Evolutionary conservation across 1,140 invertebrate species (phyloP), one percentile per base, ranked within the genome.

Genomic region (Drosophila cardini): DNA sequence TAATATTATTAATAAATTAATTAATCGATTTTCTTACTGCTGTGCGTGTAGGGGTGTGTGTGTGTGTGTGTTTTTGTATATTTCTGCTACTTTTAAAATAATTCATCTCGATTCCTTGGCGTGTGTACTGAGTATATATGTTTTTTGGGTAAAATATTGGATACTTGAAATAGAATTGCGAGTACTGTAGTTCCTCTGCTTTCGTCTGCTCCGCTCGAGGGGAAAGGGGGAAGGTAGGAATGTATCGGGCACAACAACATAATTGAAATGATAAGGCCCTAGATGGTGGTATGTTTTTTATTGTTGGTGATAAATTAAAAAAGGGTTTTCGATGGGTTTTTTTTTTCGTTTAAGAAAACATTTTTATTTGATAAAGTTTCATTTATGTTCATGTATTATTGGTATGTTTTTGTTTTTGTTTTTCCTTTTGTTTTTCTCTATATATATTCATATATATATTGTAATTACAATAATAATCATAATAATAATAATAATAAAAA

Each of bases 321-420:
- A 82, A 76, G 79, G 78, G 71, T 77, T 64, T 60, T 83, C 80
- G 80, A 72, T 81, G 75, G 78, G 75, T 86, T 85, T 85, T 79
- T 80, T 78, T 67, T 76, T 70, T 76, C 16, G 69, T 82, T 87
- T 76, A 87, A 76, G 69, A 79, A 87, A 86, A 76, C 69, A 87
- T 82, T 86, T 85, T 86, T 85, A 86, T 86, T 86, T 86, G 78
- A 85, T 86, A 85, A 85, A 85, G 81, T 85, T 85, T 80, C 76
- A 76, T 85, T 85, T 74, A 79, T 80, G 80, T 84, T 84, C 72
- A 73, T 86, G 82, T 86, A 81, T 86, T 86, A 82, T 78, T 83
- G 80, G 78, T 86, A 82, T 86, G 78, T 72, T 81, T 84, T 79
- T 74, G 73, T 72, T 76, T 26, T 65, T 55, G 60, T 57, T 69